Base-by-base conservation (phyloP, 2,797 vertebrate genomes). In the Eidolon dupreanum region DNA sequence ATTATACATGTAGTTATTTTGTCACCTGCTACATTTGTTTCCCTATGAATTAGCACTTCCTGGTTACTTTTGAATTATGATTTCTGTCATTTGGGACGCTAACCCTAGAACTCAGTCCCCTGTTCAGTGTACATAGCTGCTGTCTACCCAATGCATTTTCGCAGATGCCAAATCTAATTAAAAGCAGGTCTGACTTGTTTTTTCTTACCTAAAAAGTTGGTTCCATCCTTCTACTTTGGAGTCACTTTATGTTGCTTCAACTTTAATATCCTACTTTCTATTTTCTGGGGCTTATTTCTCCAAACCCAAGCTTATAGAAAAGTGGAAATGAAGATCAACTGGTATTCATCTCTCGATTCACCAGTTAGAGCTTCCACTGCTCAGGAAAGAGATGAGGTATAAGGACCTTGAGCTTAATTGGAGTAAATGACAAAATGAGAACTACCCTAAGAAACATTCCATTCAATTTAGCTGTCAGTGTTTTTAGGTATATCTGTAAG, bases 401-500 rank as follows among this genome's bases (percentile, higher is more conserved):
- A 57, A 83, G 6, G 49, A 46, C 19, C 22, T 73, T 65, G 68
- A 66, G 49, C 66, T 38, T 81, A 61, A 65, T 1, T 92, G 38
- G 74, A 84, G 41, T 63, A 57, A 71, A 43, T n/a, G 59, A 57
- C 63, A 78, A 33, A 73, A 10, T 43, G 68, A 78, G 53, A 70
- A 86, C 13, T 92, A 16, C 41, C 41, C 11, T 59, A 59, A 46
- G 61, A 88, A 78, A 33, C 26, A 38, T 53, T 77, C n/a, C 41
- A 41, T 85, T 88, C 31, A 36, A 24, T 89, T 89, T 57, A 92
- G 63, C 85, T 90, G 36, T 61, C 61, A 70, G 26, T 83, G 41
- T 73, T 81, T 89, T 86, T 24, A 68, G 65, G 41, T 91, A 15
- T 43, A 65, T 65, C 53, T 94, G 17, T 63, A 65, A 61, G 41